Conservation (phyloP, 2,113 vertebrate genomes). For the Colius striatus region DNA sequence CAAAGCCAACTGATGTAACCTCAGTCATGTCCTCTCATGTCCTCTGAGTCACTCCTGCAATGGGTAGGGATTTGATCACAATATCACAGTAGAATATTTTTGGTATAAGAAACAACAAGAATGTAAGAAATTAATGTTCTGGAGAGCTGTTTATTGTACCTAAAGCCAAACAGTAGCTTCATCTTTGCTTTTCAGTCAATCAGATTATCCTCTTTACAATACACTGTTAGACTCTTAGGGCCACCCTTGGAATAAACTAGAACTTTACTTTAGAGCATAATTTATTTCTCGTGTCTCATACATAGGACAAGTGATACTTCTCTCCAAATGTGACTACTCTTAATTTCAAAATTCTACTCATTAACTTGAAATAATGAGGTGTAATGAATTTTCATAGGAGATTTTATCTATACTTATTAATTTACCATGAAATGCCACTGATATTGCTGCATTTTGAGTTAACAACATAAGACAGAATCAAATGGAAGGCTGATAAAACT, state of each 20-base stretch:
- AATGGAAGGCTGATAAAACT: constrained; percentile 24
- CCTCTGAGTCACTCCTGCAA: neutral
- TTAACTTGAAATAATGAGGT: constrained; percentile 74
- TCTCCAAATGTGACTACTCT: constrained; percentile 39
- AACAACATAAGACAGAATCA: neutral
- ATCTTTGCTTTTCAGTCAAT: neutral
- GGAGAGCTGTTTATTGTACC: neutral
- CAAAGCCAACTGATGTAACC: neutral
- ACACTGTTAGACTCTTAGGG: neutral
- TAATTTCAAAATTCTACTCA: constrained; percentile 69
- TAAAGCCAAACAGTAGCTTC: neutral
- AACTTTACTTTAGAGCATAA: neutral
- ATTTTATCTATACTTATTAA: constrained; percentile 74
- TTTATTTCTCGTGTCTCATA: constrained; percentile 42
- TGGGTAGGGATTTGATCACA: neutral
- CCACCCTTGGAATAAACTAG: neutral
- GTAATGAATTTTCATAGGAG: constrained; percentile 79
- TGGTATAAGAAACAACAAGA: neutral
- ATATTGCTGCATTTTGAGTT: constrained; percentile 39
- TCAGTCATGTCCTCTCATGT: neutral
- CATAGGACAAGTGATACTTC: constrained; percentile 40
- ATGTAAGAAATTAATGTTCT: neutral
- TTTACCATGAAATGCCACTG: constrained; percentile 48
- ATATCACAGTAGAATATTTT: neutral
- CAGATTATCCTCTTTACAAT: neutral